These are phyloP conservation scores for Tragelaphus imberbis DNA, from an alignment of 2,113 vertebrate genomes.

Conservation along the genomic window DNA sequence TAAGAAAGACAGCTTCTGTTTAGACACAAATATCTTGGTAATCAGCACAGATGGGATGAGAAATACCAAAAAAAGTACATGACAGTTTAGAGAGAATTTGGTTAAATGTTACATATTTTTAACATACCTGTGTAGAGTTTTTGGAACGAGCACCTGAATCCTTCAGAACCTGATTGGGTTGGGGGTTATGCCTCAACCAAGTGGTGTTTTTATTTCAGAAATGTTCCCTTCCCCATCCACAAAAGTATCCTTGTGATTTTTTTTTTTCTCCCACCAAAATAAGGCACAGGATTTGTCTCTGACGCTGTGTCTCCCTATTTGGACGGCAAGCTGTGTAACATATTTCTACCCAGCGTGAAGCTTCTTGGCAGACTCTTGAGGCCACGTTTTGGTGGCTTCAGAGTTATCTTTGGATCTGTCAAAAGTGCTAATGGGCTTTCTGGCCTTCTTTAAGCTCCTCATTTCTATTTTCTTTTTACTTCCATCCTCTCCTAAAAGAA, in stretches of 20 bases:
- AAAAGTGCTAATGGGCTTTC: conserved; percentile 87
- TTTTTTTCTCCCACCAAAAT: conserved; percentile 69
- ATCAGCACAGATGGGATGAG: conserved; percentile 88
- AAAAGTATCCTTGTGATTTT: conserved; percentile 60
- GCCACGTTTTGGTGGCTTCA: conserved; percentile 85
- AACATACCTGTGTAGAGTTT: conserved; percentile 77
- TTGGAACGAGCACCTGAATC: conserved; percentile 55
- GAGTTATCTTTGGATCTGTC: conserved; percentile 87
- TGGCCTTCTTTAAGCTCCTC: conserved; percentile 84
- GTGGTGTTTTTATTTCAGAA: conserved; percentile 62
- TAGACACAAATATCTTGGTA: conserved; percentile 88
- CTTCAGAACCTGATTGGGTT: conserved; percentile 26
- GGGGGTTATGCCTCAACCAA: conserved; percentile 51
- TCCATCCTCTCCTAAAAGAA: conserved; percentile 74
- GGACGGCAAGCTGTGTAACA: conserved; percentile 87
- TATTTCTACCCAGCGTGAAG: conserved; percentile 87
- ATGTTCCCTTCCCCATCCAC: conserved; percentile 24
- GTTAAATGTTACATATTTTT: conserved; percentile 77
- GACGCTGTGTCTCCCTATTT: conserved; percentile 83
- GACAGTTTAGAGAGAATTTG: conserved; percentile 86
- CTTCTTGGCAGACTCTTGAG: conserved; percentile 86
- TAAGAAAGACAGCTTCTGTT: conserved; percentile 87
- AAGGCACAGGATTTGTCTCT: conserved; percentile 78
- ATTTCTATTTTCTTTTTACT: conserved; percentile 85
- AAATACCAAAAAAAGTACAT: conserved; percentile 84